Percentiles rank a stretch among this genome's conserved stretches.
Evolutionary conservation across 2,113 vertebrate genomes (phyloP).

Genomic region (Anarrhichthys ocellatus): DNA sequence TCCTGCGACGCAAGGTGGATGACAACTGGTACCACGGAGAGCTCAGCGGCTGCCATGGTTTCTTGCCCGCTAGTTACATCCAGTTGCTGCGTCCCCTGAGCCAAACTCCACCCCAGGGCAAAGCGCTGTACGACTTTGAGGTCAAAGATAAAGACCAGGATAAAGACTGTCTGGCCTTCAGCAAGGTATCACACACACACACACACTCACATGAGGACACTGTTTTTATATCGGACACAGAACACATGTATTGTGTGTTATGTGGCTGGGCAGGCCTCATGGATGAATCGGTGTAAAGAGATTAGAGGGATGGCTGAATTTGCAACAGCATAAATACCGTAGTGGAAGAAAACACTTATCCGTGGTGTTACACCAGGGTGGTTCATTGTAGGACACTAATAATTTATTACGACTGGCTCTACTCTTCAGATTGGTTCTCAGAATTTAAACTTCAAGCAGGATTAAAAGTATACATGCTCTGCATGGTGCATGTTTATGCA

Average conservation of each 20-base stretch:
- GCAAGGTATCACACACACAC: conserved; percentile 87
- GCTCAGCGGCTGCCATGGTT: conserved; percentile 92
- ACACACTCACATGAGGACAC: background rate
- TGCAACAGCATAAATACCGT: conserved; percentile 30
- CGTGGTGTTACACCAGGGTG: conserved; percentile 31
- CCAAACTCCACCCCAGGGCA: conserved; percentile 94
- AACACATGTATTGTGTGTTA: background rate
- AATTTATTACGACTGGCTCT: conserved; percentile 39
- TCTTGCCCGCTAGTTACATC: conserved; percentile 96
- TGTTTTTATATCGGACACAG: conserved; percentile 15
- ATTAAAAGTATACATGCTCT: background rate
- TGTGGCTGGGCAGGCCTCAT: background rate
- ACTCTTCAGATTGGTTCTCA: conserved; percentile 1
- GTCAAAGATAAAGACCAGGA: conserved; percentile 98
- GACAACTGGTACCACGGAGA: conserved; percentile 99
- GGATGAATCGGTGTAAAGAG: conserved; percentile 19
- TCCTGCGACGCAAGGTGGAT: conserved; percentile 92
- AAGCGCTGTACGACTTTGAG: conserved; percentile 98
- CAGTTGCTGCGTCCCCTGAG: conserved; percentile 92
- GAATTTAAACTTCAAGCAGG: conserved; percentile 40
- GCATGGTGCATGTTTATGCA: background rate
- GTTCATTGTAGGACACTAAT: conserved; percentile 46
- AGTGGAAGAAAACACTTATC: conserved; percentile 32
- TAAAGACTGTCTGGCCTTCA: conserved; percentile 97
- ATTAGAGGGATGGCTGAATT: conserved; percentile 13